Base-by-base conservation (phyloP, 2,888 invertebrate species). In the Tanytarsus gracilentus region DNA sequence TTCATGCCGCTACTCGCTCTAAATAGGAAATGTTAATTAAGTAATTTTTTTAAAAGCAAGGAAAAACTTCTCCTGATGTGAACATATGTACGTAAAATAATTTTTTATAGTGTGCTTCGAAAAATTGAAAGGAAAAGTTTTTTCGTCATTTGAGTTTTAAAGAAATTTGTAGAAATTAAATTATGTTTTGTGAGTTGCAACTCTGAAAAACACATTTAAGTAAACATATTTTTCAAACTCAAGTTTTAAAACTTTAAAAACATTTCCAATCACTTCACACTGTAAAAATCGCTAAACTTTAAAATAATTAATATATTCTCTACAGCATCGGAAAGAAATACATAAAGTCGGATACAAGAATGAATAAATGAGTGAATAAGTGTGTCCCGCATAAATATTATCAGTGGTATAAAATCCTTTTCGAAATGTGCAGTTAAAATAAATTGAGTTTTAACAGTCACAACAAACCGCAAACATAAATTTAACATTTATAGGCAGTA, bases 21-120 rank as follows among this genome's bases (percentile, higher is more conserved):
- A 58, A 58, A 48, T 58, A 58, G 58, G 58, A 58, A 58, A 58
- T 58, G 30, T 58, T 58, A 58, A 58, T 58, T 58, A 48, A 58
- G 48, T 58, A 58, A 58, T 58, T 58, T 58, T 58, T 36, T 40
- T 58, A 26, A 58, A 48, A 29, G 30, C n/a, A n/a, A n/a, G n/a
- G 30, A 30, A 30, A 30, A 30, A 30, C 30, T n/a, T 16, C 23
- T 16, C 39, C 4, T 48, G 18, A 18, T 21, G 40, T 40, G 9
- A 40, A 7, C 7, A 16, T 14, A n/a, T n/a, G n/a, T n/a, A n/a
- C n/a, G n/a, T n/a, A n/a, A n/a, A n/a, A n/a, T n/a, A n/a, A n/a
- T n/a, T n/a, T n/a, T n/a, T n/a, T n/a, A n/a, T n/a, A 40, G 14
- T 7, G 14, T 14, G 40, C 40, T 30, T n/a, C 40, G 40, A 40